phyloP scores from a whole-genome alignment of 2,797 vertebrate genomes.

The Channa striata region DNA sequence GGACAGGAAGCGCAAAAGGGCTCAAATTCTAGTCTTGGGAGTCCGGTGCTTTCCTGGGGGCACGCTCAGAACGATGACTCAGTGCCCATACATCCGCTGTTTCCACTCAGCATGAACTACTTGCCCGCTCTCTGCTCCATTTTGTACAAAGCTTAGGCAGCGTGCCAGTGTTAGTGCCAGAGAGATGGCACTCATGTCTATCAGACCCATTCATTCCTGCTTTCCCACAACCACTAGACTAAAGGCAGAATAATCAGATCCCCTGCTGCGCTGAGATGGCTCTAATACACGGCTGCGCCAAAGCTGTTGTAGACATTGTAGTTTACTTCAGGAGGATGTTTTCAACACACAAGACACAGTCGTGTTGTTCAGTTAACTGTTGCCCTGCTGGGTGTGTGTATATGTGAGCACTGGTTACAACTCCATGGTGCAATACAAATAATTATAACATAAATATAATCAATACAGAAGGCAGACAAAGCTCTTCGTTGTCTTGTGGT shows the following conservation, averaged over 20 bases:
- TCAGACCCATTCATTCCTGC: conserved; percentile 56
- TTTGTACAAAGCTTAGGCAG: conserved; percentile 64
- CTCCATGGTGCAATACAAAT: conserved; percentile 46
- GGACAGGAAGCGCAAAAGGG: conserved; percentile 57
- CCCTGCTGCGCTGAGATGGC: not conserved
- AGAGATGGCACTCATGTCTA: conserved; percentile 58
- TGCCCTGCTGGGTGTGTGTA: not conserved
- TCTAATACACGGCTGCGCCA: conserved; percentile 6
- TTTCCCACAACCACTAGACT: conserved; percentile 35
- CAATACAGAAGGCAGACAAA: conserved; percentile 45
- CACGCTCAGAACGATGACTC: conserved; percentile 60
- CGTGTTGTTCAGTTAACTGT: conserved; percentile 17
- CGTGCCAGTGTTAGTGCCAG: conserved; percentile 49
- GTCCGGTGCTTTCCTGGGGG: conserved; percentile 67
- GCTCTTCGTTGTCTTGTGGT: conserved; percentile 39
- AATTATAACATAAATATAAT: too few relatives aligned
- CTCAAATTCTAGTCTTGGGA: conserved; percentile 63
- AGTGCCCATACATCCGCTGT: conserved; percentile 61
- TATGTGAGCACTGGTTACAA: conserved; percentile 31
- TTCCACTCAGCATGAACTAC: conserved; percentile 43
- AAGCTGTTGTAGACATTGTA: not conserved
- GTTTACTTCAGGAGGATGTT: conserved; percentile 22
- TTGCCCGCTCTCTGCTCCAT: conserved; percentile 55
- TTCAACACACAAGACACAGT: conserved; percentile 24
- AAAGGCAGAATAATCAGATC: conserved; percentile 48